Percentiles rank a stretch among this genome's conserved stretches.
These are phyloP conservation scores for Heliconius eleuchia DNA, from an alignment of 1,140 invertebrate species.

Conservation along the genomic window DNA sequence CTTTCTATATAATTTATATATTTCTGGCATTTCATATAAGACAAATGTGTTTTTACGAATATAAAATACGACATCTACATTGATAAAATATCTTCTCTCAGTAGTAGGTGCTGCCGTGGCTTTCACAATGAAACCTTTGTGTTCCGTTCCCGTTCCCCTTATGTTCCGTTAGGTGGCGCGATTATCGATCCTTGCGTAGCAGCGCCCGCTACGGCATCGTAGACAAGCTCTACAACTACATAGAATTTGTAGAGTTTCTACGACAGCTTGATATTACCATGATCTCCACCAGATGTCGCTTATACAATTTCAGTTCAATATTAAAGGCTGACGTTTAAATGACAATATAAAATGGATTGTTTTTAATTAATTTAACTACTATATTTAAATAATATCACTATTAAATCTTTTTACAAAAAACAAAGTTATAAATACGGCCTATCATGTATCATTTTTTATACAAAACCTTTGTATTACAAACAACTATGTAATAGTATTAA, in stretches of 20 bases:
- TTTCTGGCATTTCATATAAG: not conserved
- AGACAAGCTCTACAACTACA: not conserved
- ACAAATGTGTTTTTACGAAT: not conserved
- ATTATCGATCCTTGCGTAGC: not conserved
- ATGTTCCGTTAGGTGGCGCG: slow-evolving; percentile 30
- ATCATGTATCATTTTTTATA: not conserved
- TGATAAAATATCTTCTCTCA: not conserved
- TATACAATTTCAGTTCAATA: not conserved
- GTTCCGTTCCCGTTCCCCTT: not conserved
- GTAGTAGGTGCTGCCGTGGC: slow-evolving; percentile 24
- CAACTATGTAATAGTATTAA: not conserved
- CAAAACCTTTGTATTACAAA: not conserved
- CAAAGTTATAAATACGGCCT: not conserved
- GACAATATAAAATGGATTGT: not conserved
- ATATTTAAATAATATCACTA: no score
- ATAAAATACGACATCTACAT: slow-evolving; percentile 28
- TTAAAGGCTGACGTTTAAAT: not conserved
- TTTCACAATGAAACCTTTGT: not conserved
- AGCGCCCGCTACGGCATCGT: slow-evolving; percentile 16
- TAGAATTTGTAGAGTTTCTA: not conserved
- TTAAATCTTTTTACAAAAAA: not conserved
- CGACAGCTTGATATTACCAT: not conserved
- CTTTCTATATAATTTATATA: not conserved
- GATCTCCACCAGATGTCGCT: slow-evolving; percentile 6
- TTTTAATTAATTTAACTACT: not conserved